Evolutionary conservation across 2,797 vertebrate genomes (phyloP), one percentile per base, ranked within the genome.

Genomic region (Meriones psammophilus): DNA sequence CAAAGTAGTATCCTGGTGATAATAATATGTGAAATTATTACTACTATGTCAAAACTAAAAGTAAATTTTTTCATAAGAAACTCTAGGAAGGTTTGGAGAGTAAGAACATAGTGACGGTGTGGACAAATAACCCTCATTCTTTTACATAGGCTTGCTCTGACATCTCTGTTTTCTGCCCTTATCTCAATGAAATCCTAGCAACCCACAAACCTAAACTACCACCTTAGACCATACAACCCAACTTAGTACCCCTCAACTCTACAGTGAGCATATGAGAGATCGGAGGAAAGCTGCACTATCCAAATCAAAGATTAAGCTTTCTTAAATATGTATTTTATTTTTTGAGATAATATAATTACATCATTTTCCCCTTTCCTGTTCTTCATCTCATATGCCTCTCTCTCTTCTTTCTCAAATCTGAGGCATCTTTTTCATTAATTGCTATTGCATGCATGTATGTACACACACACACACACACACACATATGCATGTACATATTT

Each of bases 301-400:
- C 39, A 78, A 90, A 36, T 93, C 79, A 92, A 95, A 96, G 77
- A 78, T 1, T 54, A 92, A 87, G 56, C 88, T 30, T 71, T 88
- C 12, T 60, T 36, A 60, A 64, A 50, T 50, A 46, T 18, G 33
- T 30, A 14, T 3, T 50, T 77, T 77, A 80, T 84, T 66, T 76
- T 66, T 68, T 50, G 36, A 50, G 10, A n/a, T 66, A 46, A 20
- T 33, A 20, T 33, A 50, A 66, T 50, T 50, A 46, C 4, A 24
- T 24, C 10, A 85, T 85, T 68, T 1, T 1, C 60, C 39, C 14
- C 9, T 33, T 50, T 12, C 18, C 6, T 50, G n/a, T 85, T 62
- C 50, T 22, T 9, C 20, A 10, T 42, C 30, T 42, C 1, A 68
- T 64, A 66, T 0, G 8, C 9, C 5, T 66, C 17, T 68, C 18